phyloP scores from a whole-genome alignment of 2,888 invertebrate species.

The Xylota sylvarum region DNA sequence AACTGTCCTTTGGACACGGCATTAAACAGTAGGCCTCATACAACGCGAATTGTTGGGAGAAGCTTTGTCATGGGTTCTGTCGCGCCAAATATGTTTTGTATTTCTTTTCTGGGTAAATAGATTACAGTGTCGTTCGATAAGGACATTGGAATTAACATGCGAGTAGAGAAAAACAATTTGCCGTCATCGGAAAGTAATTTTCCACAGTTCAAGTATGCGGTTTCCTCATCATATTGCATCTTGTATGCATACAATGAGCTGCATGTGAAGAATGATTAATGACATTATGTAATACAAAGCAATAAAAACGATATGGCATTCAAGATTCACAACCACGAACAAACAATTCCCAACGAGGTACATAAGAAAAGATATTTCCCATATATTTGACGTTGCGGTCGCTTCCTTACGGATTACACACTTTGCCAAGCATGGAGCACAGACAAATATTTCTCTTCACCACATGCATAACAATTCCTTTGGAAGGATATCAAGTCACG shows the following conservation, averaged over 20 bases:
- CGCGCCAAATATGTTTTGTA: too few species aligned
- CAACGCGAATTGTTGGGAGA: too few species aligned
- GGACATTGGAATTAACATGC: not conserved
- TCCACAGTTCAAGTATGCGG: not conserved
- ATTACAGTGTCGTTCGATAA: too few species aligned
- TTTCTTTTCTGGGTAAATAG: too few species aligned
- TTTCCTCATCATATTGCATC: not conserved
- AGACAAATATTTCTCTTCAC: constrained; percentile 42
- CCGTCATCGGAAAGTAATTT: not conserved
- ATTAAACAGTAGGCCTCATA: too few species aligned
- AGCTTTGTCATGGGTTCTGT: too few species aligned
- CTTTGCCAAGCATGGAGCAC: constrained; percentile 35
- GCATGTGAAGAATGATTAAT: constrained; percentile 27
- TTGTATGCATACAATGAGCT: not conserved
- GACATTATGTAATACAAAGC: not conserved
- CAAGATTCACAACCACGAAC: constrained; percentile 35
- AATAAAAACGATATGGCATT: constrained; percentile 15
- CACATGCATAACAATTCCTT: constrained; percentile 59
- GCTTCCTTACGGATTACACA: constrained; percentile 38
- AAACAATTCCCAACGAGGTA: constrained; percentile 23
- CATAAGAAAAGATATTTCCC: constrained; percentile 21
- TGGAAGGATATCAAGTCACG: constrained; percentile 62
- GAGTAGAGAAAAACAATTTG: not conserved
- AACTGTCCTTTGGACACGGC: too few species aligned
- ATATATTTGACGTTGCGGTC: constrained; percentile 3